Percentiles rank a stretch among this genome's conserved stretches.
Conservation (phyloP, 2,113 vertebrate genomes). For the Alethe diademata region DNA sequence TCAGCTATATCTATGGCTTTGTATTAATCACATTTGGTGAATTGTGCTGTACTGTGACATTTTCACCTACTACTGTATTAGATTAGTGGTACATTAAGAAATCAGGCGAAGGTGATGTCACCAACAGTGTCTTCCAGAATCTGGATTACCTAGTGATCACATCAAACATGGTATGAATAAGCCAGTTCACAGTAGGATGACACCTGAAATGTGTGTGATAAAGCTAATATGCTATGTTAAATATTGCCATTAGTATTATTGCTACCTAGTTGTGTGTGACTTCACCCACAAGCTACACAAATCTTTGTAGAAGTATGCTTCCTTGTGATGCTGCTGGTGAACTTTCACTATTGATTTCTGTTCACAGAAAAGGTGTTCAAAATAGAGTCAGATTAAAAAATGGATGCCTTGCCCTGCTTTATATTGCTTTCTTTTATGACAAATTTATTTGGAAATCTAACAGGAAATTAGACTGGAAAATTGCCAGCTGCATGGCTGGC, state of each 20-base stretch:
- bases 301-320: background rate
- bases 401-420: background rate
- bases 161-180: background rate
- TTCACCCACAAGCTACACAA: background rate
- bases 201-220: background rate
- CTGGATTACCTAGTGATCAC: background rate
- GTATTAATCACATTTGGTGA: background rate
- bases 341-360: background rate
- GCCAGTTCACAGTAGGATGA: background rate
- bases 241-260: background rate
- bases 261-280: background rate
- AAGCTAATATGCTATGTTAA: background rate
- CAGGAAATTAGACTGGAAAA: background rate
- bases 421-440: background rate
- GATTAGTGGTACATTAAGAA: background rate
- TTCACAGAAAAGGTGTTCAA: background rate
- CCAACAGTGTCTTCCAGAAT: background rate
- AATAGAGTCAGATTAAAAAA: background rate
- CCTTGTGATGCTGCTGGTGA: background rate
- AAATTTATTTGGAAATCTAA: background rate
- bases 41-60: background rate
- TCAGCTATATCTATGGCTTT: background rate
- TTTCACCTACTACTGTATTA: background rate
- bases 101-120: background rate
- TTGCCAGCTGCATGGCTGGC: background rate